Evolutionary conservation across 2,888 invertebrate genomes (phyloP), one percentile per base, ranked within the genome.

Genomic region (Hyles lineata): DNA sequence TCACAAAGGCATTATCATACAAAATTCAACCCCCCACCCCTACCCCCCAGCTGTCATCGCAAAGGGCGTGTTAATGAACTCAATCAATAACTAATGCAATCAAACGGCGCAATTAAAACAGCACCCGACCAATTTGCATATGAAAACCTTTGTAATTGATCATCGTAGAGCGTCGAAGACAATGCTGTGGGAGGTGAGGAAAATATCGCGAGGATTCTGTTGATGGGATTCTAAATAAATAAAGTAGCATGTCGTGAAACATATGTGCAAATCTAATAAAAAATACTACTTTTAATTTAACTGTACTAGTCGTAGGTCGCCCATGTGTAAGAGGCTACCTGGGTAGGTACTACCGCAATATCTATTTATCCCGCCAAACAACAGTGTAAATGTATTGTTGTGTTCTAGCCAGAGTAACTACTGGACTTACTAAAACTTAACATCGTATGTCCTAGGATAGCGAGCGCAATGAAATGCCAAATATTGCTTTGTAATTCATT

Each of bases 131-230:
- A 85, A 93, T 93, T 93, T 92, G 92, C 93, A 93, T 93, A 90
- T 92, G 92, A 93, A 93, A 93, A 93, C 92, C 90, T 89, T 85
- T 89, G 88, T 92, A 91, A 93, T 92, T 90, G 92, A 92, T 92
- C 92, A 88, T 87, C 82, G 81, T 79, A 78, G 79, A 74, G 74
- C 75, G 78, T 76, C 74, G 78, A 84, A 89, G 89, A 89, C 89
- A 89, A 89, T 84, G 79, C 74, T 55, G 76, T 17, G 19, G 11
- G 43, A 58, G 55, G 9, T 35, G 32, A 7, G 70, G 76, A 63
- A 60, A 72, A 72, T 71, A 59, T 72, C 73, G 75, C 11, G 70
- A 52, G 55, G 43, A 50, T 15, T 11, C 2, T 61, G n/a, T 25
- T 70, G 8, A 55, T 69, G 63, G 35, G 7, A 6, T 60, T 29